Percentiles rank a stretch among this genome's conserved stretches.
These are phyloP conservation scores for Lycophotia porphyrea DNA, from an alignment of 2,888 invertebrate species.

Conservation along the genomic window DNA sequence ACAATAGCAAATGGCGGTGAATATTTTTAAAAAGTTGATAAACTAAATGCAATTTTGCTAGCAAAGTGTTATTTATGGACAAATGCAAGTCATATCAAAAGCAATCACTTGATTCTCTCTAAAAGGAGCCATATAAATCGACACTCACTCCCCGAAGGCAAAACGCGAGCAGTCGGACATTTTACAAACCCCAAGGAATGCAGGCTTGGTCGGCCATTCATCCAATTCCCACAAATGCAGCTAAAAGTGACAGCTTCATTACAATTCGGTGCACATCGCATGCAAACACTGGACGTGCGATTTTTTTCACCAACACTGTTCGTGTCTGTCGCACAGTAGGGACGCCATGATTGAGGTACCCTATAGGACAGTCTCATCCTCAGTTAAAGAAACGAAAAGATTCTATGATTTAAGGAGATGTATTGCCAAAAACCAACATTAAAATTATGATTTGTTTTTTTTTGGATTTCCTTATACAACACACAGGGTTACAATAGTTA, in stretches of 20 bases:
- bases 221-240: constrained; percentile 71
- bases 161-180: constrained; percentile 23
- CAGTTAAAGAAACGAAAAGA: background rate
- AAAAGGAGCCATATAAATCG: constrained; percentile 20
- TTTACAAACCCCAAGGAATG: constrained; percentile 46
- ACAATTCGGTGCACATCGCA: constrained; percentile 72
- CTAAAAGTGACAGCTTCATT: constrained; percentile 68
- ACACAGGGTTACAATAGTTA: background rate
- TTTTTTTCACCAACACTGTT: constrained; percentile 67
- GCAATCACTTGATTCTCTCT: constrained; percentile 8
- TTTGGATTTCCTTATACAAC: background rate
- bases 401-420: background rate
- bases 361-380: background rate
- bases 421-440: background rate
- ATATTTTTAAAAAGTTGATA: background rate
- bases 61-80: background rate
- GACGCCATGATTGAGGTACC: constrained; percentile 17
- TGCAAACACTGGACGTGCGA: constrained; percentile 74
- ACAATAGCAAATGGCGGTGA: too few species aligned
- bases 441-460: background rate
- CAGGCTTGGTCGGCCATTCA: constrained; percentile 44
- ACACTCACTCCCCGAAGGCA: constrained; percentile 27
- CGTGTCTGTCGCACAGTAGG: constrained; percentile 62
- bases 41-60: background rate
- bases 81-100: background rate